phyloP scores from a whole-genome alignment of 2,888 invertebrate genomes.

The Melieria picta region DNA sequence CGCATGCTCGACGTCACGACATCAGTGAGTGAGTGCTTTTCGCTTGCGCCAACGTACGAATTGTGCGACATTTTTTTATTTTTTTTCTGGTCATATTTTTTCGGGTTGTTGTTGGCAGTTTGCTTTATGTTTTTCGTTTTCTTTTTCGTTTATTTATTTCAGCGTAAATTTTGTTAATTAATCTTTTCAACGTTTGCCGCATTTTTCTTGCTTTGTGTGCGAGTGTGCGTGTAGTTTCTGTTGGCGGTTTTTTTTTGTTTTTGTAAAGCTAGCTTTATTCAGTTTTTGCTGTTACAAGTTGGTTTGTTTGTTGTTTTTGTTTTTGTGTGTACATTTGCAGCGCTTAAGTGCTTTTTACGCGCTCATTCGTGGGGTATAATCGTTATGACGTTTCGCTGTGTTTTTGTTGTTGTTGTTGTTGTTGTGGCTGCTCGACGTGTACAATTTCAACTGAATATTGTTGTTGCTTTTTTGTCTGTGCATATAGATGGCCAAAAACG shows the following conservation, averaged over 20 bases:
- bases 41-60: too few relatives aligned
- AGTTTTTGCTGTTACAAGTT: neutral
- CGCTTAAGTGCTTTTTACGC: constrained; percentile 40
- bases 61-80: too few relatives aligned
- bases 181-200: constrained; percentile 49
- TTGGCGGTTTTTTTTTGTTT: constrained; percentile 3
- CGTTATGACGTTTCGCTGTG: constrained; percentile 39
- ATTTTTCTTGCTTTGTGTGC: constrained; percentile 1
- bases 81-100: too few relatives aligned
- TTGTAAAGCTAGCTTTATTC: neutral
- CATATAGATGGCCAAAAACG: neutral
- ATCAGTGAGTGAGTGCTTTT: too few relatives aligned
- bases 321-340: constrained; percentile 22
- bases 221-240: constrained; percentile 20
- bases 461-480: neutral
- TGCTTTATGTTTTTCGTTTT: too few relatives aligned
- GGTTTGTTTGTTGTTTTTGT: too few relatives aligned
- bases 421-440: neutral
- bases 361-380: constrained; percentile 35
- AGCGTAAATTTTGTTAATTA: constrained; percentile 57
- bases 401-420: constrained; percentile 44
- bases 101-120: too few relatives aligned
- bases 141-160: constrained; percentile 37
- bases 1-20: too few relatives aligned
- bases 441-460: neutral